These are phyloP conservation scores for Gymnarchus niloticus DNA, from an alignment of 2,113 vertebrate species.

Conservation along the genomic window DNA sequence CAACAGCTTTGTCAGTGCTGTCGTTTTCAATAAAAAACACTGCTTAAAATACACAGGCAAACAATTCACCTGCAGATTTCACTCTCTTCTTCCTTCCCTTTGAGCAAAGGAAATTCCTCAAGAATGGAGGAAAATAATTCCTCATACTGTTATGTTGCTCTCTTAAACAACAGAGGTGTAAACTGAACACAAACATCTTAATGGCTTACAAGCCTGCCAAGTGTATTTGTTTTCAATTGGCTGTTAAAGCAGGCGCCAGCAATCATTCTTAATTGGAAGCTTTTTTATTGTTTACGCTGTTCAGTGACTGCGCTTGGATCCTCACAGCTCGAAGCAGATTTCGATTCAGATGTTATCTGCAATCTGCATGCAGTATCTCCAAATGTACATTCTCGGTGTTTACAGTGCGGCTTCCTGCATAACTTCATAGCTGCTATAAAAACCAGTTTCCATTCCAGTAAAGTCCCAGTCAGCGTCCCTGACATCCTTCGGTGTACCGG, in stretches of 20 bases:
- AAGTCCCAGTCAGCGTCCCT: background rate
- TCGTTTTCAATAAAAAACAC: background rate
- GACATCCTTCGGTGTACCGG: background rate
- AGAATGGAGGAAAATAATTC: background rate
- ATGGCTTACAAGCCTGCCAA: background rate
- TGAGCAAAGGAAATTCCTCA: background rate
- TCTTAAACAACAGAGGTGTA: background rate
- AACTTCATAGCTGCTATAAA: background rate
- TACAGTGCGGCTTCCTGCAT: background rate
- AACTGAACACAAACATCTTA: background rate
- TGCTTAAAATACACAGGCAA: background rate
- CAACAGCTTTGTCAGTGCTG: background rate
- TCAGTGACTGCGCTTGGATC: background rate
- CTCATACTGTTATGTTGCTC: background rate
- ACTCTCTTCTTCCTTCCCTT: background rate
- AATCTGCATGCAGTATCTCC: background rate
- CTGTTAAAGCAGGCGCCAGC: constrained; percentile 6
- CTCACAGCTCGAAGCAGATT: background rate
- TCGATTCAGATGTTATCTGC: background rate
- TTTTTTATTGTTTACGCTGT: background rate
- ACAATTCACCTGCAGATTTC: background rate
- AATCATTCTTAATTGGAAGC: constrained; percentile 5
- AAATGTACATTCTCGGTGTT: background rate
- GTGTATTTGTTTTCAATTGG: background rate
- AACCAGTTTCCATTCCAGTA: background rate